phyloP scores from a whole-genome alignment of 2,113 vertebrate species.

The Myiozetetes cayanensis region DNA sequence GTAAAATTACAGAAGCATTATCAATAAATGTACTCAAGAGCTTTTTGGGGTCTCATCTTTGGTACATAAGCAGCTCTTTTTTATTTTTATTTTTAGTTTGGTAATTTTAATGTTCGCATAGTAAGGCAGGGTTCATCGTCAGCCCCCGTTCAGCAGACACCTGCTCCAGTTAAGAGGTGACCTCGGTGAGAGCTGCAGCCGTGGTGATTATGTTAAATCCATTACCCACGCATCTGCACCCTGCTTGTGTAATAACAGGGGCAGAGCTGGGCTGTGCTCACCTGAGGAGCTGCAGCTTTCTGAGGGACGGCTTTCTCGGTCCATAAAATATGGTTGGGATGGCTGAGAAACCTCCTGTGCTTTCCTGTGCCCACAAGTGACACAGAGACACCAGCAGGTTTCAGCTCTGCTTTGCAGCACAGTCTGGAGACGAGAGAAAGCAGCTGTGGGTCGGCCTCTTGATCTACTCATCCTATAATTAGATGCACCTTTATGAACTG shows the following conservation, averaged over 20 bases:
- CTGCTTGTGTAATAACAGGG: background rate
- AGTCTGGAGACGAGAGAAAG: background rate
- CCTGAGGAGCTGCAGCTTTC: background rate
- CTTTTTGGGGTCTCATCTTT: background rate
- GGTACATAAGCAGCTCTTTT: background rate
- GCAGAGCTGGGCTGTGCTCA: background rate
- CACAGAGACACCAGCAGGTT: background rate
- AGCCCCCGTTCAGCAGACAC: background rate
- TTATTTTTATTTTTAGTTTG: background rate
- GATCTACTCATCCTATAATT: constrained; percentile 19
- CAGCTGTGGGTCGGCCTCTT: constrained; percentile 13
- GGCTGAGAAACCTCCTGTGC: background rate
- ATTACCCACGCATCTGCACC: background rate
- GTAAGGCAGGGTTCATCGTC: background rate
- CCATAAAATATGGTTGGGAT: background rate
- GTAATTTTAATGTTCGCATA: background rate
- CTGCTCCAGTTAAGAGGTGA: constrained; percentile 1
- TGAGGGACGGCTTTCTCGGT: background rate
- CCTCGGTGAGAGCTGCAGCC: constrained; percentile 5
- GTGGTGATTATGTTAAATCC: constrained; percentile 61
- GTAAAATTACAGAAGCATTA: background rate
- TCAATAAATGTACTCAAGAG: background rate
- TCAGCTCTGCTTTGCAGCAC: background rate
- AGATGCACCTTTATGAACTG: constrained; percentile 15
- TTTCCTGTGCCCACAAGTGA: background rate